Evolutionary conservation across 2,113 vertebrate genomes (phyloP).

Genomic region (Plecturocebus donacophilus): DNA sequence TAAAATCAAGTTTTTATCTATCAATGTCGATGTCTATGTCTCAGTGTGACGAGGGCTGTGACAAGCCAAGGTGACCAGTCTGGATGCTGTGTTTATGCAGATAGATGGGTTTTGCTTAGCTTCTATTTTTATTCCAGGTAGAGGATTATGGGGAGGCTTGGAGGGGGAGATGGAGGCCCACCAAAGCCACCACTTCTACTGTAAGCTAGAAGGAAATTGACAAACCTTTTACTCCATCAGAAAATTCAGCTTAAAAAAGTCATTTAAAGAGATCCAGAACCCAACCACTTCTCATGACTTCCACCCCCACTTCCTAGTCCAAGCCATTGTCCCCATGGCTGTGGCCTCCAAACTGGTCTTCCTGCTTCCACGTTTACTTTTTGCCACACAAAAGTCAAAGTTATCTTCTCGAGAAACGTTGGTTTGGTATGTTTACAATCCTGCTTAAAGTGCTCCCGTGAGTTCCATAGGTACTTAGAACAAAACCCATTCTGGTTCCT

Average conservation of each 20-base stretch:
- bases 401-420: background rate
- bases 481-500: background rate
- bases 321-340: rapidly evolving
- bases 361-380: background rate
- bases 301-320: background rate
- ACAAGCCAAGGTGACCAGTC: rapidly evolving
- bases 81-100: too few relatives aligned
- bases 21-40: rapidly evolving
- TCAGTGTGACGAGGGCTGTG: background rate
- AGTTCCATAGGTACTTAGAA: background rate
- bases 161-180: background rate
- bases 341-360: background rate
- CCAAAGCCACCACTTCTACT: background rate
- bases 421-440: background rate
- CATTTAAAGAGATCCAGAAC: background rate
- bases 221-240: background rate
- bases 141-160: rapidly evolving
- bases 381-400: background rate
- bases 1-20: background rate
- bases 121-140: background rate
- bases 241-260: background rate
- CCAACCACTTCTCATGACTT: background rate
- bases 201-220: background rate
- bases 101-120: background rate
- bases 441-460: background rate